Evolutionary conservation across 2,113 vertebrate genomes (phyloP).

Genomic region (Epinephelus moara): DNA sequence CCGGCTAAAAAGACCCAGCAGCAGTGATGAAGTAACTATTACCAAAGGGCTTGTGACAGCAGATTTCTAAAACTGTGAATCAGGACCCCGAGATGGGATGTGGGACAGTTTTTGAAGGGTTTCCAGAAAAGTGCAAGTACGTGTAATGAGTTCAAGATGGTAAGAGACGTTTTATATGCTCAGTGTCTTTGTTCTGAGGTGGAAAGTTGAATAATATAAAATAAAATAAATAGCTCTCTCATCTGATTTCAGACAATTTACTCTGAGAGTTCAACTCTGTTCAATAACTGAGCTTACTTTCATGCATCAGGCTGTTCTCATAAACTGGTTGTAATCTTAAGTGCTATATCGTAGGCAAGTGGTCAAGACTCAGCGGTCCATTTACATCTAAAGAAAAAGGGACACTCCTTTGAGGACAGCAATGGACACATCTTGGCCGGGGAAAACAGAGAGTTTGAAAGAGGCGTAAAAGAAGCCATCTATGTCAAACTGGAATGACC

Average conservation of each 20-base stretch:
- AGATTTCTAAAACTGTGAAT: constrained; percentile 29
- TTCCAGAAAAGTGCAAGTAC: too few species aligned
- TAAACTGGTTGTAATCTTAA: too few species aligned
- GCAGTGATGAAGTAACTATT: constrained; percentile 24
- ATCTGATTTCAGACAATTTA: not conserved
- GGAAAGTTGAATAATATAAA: not conserved
- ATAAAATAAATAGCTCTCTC: too few species aligned
- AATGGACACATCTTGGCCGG: too few species aligned
- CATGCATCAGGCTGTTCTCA: not conserved
- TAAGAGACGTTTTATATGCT: not conserved
- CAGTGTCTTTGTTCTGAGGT: not conserved
- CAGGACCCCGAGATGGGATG: not conserved
- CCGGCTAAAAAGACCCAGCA: constrained; percentile 12
- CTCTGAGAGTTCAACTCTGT: not conserved
- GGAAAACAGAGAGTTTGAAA: too few species aligned
- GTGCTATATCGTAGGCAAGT: too few species aligned
- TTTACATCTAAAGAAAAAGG: too few species aligned
- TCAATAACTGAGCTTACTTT: not conserved
- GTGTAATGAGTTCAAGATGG: not conserved
- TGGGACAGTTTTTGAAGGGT: not conserved
- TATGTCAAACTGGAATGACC: too few species aligned
- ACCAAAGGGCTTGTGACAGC: constrained; percentile 27
- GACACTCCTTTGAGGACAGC: too few species aligned
- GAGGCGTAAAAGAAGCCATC: too few species aligned
- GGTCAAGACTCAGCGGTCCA: too few species aligned